Conservation (phyloP, 37 sponge, comb jelly and placozoan genomes). For the Hormiphora californensis region DNA sequence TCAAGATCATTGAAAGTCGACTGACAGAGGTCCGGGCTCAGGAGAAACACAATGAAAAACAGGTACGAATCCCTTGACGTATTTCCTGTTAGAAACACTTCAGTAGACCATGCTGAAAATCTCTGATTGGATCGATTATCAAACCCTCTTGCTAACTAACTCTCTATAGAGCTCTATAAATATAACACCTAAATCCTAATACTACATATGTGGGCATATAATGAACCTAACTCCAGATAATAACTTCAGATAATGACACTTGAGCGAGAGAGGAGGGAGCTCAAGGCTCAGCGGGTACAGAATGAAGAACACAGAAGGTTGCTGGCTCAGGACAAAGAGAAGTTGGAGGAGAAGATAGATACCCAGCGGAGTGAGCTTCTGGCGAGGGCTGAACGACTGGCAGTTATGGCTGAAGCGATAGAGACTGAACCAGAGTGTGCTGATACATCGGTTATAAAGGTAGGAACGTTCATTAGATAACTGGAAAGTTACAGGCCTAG, state of each 20-base stretch:
- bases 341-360: conserved; percentile 34
- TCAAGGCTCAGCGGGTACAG: background rate
- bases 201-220: too few species aligned
- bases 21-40: conserved; percentile 14
- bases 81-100: too few species aligned
- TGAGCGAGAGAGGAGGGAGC: conserved; percentile 36
- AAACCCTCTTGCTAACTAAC: too few species aligned
- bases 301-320: background rate
- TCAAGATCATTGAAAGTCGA: background rate
- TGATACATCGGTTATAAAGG: background rate
- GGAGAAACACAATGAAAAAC: conserved; percentile 44
- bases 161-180: too few species aligned
- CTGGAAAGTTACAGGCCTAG: too few species aligned
- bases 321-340: conserved; percentile 43
- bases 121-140: too few species aligned
- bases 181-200: too few species aligned
- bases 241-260: conserved; percentile 8
- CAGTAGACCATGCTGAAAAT: too few species aligned
- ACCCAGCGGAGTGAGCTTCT: background rate
- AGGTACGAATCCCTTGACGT: background rate
- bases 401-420: background rate
- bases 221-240: too few species aligned
- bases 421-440: conserved; percentile 3
- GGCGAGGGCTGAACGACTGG: conserved; percentile 1
- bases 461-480: too few species aligned